Evolutionary conservation across 2,797 vertebrate species (phyloP), one percentile per base, ranked within the genome.

Genomic region (Leptoclinus maculatus): DNA sequence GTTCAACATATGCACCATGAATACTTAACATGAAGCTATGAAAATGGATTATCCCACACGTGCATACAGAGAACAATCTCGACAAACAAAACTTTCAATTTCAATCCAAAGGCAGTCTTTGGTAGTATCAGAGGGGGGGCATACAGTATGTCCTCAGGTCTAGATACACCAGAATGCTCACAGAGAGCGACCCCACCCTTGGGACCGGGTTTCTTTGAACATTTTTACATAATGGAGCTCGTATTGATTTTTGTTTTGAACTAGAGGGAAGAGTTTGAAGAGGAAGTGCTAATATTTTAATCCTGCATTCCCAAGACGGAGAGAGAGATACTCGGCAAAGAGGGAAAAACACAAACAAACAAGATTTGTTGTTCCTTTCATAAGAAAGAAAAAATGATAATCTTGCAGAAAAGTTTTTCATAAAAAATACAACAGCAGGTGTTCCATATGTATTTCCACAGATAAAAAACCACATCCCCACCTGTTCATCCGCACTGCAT

Each of bases 161-260:
- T 79, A 68, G 87, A 86, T n/a, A 83, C 82, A 79, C 36, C 58
- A 21, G 34, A 49, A 84, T 21, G 23, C 71, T 79, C 69, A 45
- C 66, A 88, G 66, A 77, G 76, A 76, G 69, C 60, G 54, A 59
- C 85, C 32, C 56, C 45, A 82, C 90, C 79, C 83, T 12, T 73
- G 87, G 89, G 89, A 91, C 23, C 17, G 0, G 19, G 81, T 69
- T 87, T 84, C 92, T 94, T 91, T 93, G 89, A 93, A 92, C 67
- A 80, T 88, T 89, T 88, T 80, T 84, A 84, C 86, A 88, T 88
- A 83, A 87, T 82, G 56, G 85, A 73, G 79, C 66, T 83, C 19
- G 39, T 85, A 89, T 92, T 90, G 88, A 89, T 89, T 89, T 83
- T 88, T 79, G 79, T 88, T 91, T 87, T 91, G 79, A 91, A 90